These are phyloP conservation scores for Papilio elwesi DNA, from an alignment of 2,888 invertebrate genomes.

Conservation along the genomic window DNA sequence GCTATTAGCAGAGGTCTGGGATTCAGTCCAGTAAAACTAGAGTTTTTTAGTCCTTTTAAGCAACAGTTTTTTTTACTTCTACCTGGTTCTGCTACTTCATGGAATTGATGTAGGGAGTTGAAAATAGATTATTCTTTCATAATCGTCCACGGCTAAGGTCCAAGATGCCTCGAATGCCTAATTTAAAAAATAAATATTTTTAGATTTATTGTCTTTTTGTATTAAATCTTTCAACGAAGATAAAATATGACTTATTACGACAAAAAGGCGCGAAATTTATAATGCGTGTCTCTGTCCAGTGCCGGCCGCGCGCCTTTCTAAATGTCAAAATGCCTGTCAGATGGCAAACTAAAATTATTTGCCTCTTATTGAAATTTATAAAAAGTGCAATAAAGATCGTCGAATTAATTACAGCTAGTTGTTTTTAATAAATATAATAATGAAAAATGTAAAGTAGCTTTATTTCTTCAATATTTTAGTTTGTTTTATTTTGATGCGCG, in stretches of 20 bases:
- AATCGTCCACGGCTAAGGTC: too few relatives aligned
- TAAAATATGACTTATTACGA: too few relatives aligned
- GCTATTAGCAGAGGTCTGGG: too few relatives aligned
- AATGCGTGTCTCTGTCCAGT: too few relatives aligned
- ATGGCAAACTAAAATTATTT: background rate
- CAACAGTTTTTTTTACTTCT: background rate
- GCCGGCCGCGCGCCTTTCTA: too few relatives aligned
- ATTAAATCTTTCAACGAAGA: too few relatives aligned
- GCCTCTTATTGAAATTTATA: background rate
- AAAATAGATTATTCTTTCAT: background rate
- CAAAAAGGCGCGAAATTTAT: too few relatives aligned
- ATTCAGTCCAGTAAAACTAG: background rate
- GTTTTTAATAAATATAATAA: background rate
- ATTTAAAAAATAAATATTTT: too few relatives aligned
- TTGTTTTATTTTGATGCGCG: background rate
- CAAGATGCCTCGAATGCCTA: too few relatives aligned
- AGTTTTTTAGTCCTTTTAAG: background rate
- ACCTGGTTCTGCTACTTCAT: conserved; percentile 1
- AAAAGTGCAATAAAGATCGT: conserved; percentile 11
- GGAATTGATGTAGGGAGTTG: conserved; percentile 13
- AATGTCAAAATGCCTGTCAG: too few relatives aligned
- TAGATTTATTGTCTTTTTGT: too few relatives aligned
- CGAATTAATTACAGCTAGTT: background rate
- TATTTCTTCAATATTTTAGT: background rate
- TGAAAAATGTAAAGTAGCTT: background rate